A percentile compares a stretch with the other conserved stretches of the same genome.
Conservation (phyloP, 2,113 vertebrate genomes). For the Diadophis punctatus region DNA sequence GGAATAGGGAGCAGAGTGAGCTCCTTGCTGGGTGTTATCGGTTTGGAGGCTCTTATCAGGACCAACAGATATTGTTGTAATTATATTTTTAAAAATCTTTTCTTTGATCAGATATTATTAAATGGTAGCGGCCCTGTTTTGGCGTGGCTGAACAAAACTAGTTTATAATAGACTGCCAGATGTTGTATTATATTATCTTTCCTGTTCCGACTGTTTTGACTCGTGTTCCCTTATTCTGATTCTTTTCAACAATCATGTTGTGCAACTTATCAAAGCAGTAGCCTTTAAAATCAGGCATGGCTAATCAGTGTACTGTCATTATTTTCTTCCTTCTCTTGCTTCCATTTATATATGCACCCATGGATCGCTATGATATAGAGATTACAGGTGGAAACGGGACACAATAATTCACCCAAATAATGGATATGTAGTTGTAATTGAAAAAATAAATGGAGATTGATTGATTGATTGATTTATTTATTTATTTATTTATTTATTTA, state of each 20-base stretch:
- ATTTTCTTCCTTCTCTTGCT: background rate
- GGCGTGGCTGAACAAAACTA: constrained; percentile 44
- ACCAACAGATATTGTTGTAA: constrained; percentile 37
- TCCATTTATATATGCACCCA: background rate
- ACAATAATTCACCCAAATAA: background rate
- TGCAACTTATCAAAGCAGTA: constrained; percentile 24
- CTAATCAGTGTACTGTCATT: background rate
- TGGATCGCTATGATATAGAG: background rate
- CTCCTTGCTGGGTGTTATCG: constrained; percentile 14
- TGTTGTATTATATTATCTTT: constrained; percentile 43
- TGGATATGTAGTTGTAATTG: background rate
- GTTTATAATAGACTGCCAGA: constrained; percentile 38
- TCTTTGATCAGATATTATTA: constrained; percentile 44
- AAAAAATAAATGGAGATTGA: background rate
- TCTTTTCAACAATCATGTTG: constrained; percentile 10
- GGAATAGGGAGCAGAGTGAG: background rate
- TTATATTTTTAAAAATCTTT: constrained; percentile 49
- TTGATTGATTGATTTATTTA: no score
- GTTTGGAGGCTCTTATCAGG: constrained; percentile 39
- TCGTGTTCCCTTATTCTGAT: constrained; percentile 6
- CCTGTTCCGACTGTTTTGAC: constrained; percentile 39
- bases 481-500: no score
- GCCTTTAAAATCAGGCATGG: constrained; percentile 11
- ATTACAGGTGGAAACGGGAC: background rate
- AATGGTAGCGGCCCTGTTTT: constrained; percentile 31